Percentiles rank a stretch among this genome's conserved stretches.
Conservation (phyloP, 1,140 invertebrate genomes). For the Xylocopa sonorina region DNA sequence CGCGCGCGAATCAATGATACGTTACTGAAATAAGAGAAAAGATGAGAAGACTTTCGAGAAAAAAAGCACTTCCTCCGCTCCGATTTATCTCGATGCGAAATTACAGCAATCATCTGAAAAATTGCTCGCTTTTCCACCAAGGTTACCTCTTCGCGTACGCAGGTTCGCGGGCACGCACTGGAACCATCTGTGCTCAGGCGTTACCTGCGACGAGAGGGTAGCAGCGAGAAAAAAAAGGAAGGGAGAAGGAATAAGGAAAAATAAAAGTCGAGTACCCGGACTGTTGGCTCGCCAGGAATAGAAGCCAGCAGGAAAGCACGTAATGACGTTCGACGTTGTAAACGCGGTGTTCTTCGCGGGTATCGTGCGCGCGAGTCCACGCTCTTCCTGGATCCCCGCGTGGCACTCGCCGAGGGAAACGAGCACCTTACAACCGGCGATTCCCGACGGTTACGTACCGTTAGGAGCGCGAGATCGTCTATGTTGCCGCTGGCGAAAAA, state of each 20-base stretch:
- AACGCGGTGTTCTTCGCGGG: neutral
- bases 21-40: too few relatives aligned
- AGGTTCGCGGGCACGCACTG: neutral
- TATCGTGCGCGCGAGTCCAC: conserved; percentile 32
- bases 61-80: neutral
- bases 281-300: conserved; percentile 5
- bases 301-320: neutral
- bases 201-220: neutral
- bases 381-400: conserved; percentile 60
- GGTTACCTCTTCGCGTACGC: neutral
- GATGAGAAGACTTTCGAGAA: too few relatives aligned
- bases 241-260: too few relatives aligned
- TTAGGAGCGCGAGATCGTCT: conserved; percentile 65
- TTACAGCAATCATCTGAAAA: conserved; percentile 3
- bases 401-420: conserved; percentile 52
- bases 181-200: neutral
- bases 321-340: conserved; percentile 37
- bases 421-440: conserved; percentile 60
- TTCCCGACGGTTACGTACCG: conserved; percentile 73
- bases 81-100: neutral
- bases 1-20: too few relatives aligned
- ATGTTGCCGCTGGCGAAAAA: conserved; percentile 46
- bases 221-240: too few relatives aligned
- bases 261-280: neutral
- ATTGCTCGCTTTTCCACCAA: neutral